These are phyloP conservation scores for Machaerirhynchus nigripectus DNA, from an alignment of 2,113 vertebrate genomes.

Conservation along the genomic window DNA sequence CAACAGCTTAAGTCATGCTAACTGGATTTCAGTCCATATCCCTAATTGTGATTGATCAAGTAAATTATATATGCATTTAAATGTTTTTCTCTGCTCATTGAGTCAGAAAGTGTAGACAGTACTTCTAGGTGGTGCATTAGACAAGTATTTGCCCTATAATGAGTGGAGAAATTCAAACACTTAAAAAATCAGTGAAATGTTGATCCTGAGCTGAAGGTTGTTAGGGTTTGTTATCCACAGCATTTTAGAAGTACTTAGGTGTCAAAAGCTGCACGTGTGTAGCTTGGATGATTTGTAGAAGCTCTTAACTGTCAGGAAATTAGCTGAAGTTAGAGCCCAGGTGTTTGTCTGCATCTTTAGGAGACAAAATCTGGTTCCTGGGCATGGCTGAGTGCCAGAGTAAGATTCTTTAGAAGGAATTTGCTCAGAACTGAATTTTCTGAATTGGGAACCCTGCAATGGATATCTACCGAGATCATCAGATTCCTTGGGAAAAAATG, in stretches of 20 bases:
- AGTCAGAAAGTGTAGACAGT: background rate
- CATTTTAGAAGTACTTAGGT: background rate
- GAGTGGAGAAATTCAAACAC: background rate
- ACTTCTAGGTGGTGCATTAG: background rate
- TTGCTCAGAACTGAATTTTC: background rate
- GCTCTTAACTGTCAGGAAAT: background rate
- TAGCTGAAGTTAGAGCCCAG: background rate
- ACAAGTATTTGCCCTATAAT: background rate
- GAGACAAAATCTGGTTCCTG: background rate
- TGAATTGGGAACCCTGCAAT: background rate
- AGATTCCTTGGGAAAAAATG: background rate
- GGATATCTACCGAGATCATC: background rate
- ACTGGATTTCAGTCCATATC: conserved; percentile 7
- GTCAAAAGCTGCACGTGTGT: background rate
- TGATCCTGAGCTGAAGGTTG: background rate
- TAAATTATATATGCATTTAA: background rate
- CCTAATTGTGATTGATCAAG: conserved; percentile 18
- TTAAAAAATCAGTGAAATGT: background rate
- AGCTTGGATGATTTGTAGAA: background rate
- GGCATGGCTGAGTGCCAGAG: background rate
- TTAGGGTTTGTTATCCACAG: background rate
- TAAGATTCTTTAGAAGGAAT: background rate
- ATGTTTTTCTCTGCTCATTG: background rate
- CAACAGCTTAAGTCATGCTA: background rate
- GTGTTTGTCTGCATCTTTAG: background rate